Conservation (phyloP, 2,113 vertebrate genomes). For the Pelusios castaneus region DNA sequence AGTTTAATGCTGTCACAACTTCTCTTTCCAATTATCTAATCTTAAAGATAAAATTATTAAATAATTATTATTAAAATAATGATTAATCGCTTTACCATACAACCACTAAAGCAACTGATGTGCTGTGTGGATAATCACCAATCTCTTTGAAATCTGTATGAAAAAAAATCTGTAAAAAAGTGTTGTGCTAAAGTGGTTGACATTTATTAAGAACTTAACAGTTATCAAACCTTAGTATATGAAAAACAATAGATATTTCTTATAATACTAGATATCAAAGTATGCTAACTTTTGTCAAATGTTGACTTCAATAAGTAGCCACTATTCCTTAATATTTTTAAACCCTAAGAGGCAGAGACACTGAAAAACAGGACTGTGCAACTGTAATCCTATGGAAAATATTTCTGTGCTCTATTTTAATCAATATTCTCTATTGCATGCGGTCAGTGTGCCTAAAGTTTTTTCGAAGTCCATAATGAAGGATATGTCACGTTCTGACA, state of each 20-base stretch:
- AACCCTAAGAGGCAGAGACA: neutral
- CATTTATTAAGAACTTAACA: neutral
- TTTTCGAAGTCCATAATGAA: neutral
- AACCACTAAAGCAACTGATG: neutral
- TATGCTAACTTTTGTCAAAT: neutral
- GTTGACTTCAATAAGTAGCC: neutral
- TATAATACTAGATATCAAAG: neutral
- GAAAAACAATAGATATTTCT: neutral
- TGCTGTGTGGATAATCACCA: neutral
- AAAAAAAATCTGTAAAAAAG: neutral
- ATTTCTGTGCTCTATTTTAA: neutral
- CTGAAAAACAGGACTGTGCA: neutral
- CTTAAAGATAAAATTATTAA: too few relatives aligned
- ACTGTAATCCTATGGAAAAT: accelerated
- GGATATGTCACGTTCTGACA: neutral
- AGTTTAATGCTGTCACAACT: neutral
- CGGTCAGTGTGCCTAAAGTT: neutral
- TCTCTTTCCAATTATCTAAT: neutral
- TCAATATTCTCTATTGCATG: neutral
- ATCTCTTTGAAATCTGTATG: neutral
- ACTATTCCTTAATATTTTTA: neutral
- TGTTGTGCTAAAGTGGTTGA: neutral
- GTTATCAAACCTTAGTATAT: neutral
- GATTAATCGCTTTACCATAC: neutral
- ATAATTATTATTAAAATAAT: too few relatives aligned